These are phyloP conservation scores for Lutjanus argentimaculatus DNA, from an alignment of 2,797 vertebrate genomes.

Conservation along the genomic window DNA sequence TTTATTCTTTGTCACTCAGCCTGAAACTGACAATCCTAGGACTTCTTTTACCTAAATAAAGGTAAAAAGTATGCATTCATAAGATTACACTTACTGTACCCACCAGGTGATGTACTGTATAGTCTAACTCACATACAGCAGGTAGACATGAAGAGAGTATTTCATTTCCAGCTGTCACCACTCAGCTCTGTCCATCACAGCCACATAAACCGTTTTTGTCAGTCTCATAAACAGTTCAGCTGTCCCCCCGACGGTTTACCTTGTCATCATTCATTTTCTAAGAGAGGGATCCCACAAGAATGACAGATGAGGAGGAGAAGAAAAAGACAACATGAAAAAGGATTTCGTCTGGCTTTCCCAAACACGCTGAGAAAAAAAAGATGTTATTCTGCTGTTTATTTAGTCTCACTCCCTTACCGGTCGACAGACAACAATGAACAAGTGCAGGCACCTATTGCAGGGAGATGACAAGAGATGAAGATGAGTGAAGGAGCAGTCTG, in stretches of 20 bases:
- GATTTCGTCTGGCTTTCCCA: slow-evolving; percentile 67
- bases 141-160: slow-evolving; percentile 61
- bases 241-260: slow-evolving; percentile 64
- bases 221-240: slow-evolving; percentile 76
- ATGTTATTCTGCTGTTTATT: slow-evolving; percentile 76
- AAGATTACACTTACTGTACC: slow-evolving; percentile 1
- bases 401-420: slow-evolving; percentile 68
- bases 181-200: slow-evolving; percentile 72
- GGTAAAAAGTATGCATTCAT: not conserved
- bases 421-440: slow-evolving; percentile 75
- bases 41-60: slow-evolving; percentile 12
- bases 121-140: slow-evolving; percentile 44
- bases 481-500: slow-evolving; percentile 71
- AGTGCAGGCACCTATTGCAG: slow-evolving; percentile 73
- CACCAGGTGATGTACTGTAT: slow-evolving; percentile 34
- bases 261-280: slow-evolving; percentile 75
- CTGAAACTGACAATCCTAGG: slow-evolving; percentile 12
- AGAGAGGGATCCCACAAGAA: slow-evolving; percentile 68
- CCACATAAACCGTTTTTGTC: slow-evolving; percentile 71
- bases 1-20: slow-evolving; percentile 17
- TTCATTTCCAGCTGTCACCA: slow-evolving; percentile 66
- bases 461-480: slow-evolving; percentile 79
- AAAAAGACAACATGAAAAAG: slow-evolving; percentile 75
- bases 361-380: slow-evolving; percentile 60
- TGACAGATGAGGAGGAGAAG: slow-evolving; percentile 74